These are phyloP conservation scores for Clanis bilineata DNA, from an alignment of 2,888 invertebrate species.

Conservation along the genomic window DNA sequence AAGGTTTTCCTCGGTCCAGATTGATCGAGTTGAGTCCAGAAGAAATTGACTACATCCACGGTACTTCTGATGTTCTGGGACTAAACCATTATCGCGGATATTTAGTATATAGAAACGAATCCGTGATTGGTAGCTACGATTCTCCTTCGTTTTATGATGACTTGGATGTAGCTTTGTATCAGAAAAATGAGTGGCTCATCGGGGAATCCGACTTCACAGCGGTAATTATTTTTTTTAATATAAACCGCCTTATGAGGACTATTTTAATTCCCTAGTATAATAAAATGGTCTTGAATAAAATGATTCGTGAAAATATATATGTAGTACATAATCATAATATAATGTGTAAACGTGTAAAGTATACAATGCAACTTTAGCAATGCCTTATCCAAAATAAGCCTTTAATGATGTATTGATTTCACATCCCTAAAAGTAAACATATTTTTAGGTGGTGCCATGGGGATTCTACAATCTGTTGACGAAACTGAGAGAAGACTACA, in stretches of 20 bases:
- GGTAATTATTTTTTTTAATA: slow-evolving; percentile 19
- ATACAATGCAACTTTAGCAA: too few species aligned
- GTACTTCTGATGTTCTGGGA: slow-evolving; percentile 57
- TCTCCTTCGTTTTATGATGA: slow-evolving; percentile 41
- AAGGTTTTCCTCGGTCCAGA: slow-evolving; percentile 65
- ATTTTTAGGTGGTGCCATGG: slow-evolving; percentile 61
- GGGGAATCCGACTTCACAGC: slow-evolving; percentile 29
- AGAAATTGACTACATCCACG: slow-evolving; percentile 54
- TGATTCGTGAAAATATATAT: too few species aligned
- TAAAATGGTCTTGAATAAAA: too few species aligned
- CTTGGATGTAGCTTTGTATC: slow-evolving; percentile 27
- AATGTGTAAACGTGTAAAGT: too few species aligned
- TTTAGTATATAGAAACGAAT: slow-evolving; percentile 44
- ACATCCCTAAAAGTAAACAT: too few species aligned
- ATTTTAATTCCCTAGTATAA: too few species aligned
- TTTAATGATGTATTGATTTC: too few species aligned
- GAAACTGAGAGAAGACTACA: slow-evolving; percentile 67
- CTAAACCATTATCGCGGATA: slow-evolving; percentile 84
- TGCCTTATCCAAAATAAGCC: too few species aligned
- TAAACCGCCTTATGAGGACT: too few species aligned
- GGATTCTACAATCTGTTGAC: slow-evolving; percentile 79
- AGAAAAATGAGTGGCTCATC: slow-evolving; percentile 33
- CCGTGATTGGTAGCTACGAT: slow-evolving; percentile 28
- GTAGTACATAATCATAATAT: too few species aligned
- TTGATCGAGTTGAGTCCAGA: slow-evolving; percentile 63